Evolutionary conservation across 2,888 invertebrate genomes (phyloP).

Genomic region (Drosophila neutralis): DNA sequence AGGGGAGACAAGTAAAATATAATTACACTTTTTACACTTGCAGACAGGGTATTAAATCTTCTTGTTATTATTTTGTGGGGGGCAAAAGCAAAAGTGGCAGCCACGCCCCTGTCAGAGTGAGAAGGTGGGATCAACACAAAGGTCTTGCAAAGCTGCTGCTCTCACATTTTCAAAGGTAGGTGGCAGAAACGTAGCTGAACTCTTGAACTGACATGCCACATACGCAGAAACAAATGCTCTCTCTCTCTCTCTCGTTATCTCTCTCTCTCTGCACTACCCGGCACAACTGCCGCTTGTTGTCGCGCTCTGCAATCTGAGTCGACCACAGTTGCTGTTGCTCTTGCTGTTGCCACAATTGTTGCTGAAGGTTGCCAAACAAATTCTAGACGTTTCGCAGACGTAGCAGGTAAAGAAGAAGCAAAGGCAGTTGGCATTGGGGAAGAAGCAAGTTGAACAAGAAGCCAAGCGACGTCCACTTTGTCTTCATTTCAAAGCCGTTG

Average conservation of each 20-base stretch:
- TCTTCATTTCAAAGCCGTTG: slow-evolving; percentile 76
- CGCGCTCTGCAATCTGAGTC: slow-evolving; percentile 39
- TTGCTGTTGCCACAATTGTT: slow-evolving; percentile 34
- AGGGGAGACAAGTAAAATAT: background rate
- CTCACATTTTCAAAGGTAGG: slow-evolving; percentile 46
- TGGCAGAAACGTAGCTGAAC: slow-evolving; percentile 66
- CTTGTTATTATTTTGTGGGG: slow-evolving; percentile 11
- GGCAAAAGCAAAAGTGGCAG: slow-evolving; percentile 40
- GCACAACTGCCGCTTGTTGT: slow-evolving; percentile 29
- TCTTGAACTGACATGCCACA: slow-evolving; percentile 66
- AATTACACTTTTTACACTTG: background rate
- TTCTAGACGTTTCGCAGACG: slow-evolving; percentile 57
- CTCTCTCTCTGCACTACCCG: background rate
- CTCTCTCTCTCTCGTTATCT: background rate
- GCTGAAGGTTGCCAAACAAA: slow-evolving; percentile 56
- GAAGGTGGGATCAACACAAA: slow-evolving; percentile 29
- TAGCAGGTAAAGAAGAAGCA: background rate
- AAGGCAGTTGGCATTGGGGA: slow-evolving; percentile 3
- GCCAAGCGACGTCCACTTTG: slow-evolving; percentile 64
- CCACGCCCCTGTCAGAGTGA: slow-evolving; percentile 43
- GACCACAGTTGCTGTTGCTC: slow-evolving; percentile 27
- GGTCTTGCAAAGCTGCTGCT: slow-evolving; percentile 17
- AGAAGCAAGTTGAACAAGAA: slow-evolving; percentile 1
- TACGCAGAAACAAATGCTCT: slow-evolving; percentile 36
- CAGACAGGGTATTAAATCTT: slow-evolving; percentile 7